These are phyloP conservation scores for Agrilus planipennis DNA, from an alignment of 1,140 invertebrate genomes.

Conservation along the genomic window DNA sequence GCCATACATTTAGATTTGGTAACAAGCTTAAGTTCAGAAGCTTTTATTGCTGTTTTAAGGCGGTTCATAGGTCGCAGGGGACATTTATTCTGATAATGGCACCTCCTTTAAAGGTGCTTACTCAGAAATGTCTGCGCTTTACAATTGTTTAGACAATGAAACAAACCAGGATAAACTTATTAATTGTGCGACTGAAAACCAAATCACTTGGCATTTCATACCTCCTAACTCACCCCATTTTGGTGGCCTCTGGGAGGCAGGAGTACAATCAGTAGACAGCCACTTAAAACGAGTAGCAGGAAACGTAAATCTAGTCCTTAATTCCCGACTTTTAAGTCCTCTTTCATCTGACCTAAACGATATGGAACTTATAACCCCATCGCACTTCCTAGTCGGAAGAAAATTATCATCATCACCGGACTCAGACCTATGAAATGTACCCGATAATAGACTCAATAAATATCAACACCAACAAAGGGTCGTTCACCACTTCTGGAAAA, in stretches of 20 bases:
- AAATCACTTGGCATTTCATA: constrained; percentile 35
- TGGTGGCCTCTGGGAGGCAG: constrained; percentile 32
- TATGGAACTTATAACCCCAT: constrained; percentile 14
- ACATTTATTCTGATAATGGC: neutral
- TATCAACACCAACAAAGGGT: no score
- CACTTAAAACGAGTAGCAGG: neutral
- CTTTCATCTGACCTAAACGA: constrained; percentile 14
- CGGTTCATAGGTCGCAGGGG: neutral
- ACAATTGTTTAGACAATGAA: no score
- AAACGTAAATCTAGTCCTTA: constrained; percentile 7
- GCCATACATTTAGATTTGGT: constrained; percentile 1
- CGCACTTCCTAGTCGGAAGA: no score
- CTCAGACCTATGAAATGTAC: no score
- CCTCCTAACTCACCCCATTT: constrained; percentile 32
- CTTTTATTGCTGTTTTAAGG: neutral
- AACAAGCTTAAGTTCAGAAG: neutral
- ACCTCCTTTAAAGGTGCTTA: no score
- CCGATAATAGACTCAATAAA: no score
- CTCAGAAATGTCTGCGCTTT: no score
- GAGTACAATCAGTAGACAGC: neutral
- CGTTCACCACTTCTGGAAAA: no score
- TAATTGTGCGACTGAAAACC: no score
- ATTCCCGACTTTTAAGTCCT: constrained; percentile 15
- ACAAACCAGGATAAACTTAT: no score
- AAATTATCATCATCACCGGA: no score